These are phyloP conservation scores for Cyaniris semiargus DNA, from an alignment of 2,888 invertebrate genomes.

Conservation along the genomic window DNA sequence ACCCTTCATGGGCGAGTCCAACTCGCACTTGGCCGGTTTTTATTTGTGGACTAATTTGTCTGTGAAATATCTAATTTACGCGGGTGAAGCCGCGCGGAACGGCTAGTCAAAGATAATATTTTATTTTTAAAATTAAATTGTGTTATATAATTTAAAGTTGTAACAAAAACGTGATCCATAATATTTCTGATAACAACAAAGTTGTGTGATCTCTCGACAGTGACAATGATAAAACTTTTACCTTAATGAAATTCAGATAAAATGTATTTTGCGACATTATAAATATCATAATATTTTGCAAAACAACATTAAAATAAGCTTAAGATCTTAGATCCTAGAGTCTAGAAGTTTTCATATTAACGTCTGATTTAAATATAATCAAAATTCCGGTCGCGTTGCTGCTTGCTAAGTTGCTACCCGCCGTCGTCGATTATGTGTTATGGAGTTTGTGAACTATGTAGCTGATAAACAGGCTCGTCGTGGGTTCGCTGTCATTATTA, in stretches of 20 bases:
- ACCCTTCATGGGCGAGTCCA: too few relatives aligned
- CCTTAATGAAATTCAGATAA: background rate
- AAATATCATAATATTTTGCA: background rate
- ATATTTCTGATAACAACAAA: background rate
- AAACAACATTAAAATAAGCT: background rate
- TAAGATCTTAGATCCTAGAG: background rate
- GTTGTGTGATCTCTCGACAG: background rate
- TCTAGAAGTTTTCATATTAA: background rate
- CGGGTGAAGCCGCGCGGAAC: too few relatives aligned
- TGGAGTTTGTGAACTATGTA: background rate
- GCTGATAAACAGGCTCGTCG: background rate
- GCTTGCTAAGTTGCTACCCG: too few relatives aligned
- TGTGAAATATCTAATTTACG: too few relatives aligned
- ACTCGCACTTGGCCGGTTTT: too few relatives aligned
- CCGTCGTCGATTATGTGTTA: too few relatives aligned
- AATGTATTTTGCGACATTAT: background rate
- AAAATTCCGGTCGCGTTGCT: constrained; percentile 4
- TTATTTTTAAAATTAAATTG: too few relatives aligned
- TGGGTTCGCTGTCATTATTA: background rate
- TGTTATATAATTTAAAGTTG: too few relatives aligned
- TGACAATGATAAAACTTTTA: background rate
- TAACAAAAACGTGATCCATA: background rate
- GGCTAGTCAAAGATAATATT: too few relatives aligned
- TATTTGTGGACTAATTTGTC: too few relatives aligned
- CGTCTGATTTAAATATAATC: background rate